Evolutionary conservation across 1,140 invertebrate genomes (phyloP), one percentile per base, ranked within the genome.

Genomic region (Acarapis woodi): DNA sequence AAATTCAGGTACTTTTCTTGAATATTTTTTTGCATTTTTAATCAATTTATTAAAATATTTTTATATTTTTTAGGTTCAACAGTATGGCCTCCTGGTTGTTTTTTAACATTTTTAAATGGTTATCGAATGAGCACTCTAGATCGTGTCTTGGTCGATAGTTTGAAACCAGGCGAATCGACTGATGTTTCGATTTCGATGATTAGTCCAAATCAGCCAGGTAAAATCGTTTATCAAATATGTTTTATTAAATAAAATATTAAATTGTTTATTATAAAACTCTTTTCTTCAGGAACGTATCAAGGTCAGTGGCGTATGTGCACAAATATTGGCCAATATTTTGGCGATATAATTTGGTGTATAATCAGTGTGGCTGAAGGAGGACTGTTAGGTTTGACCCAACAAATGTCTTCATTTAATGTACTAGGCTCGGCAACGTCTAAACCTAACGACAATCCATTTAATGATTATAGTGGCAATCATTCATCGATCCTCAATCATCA

Each of bases 241-340:
- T n/a, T n/a, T n/a, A n/a, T n/a, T n/a, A n/a, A n/a, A n/a, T n/a
- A n/a, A n/a, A n/a, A n/a, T n/a, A n/a, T n/a, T n/a, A n/a, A n/a
- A n/a, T n/a, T n/a, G n/a, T n/a, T n/a, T n/a, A n/a, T n/a, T n/a
- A n/a, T n/a, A n/a, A n/a, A n/a, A n/a, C n/a, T n/a, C n/a, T n/a
- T n/a, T n/a, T n/a, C n/a, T n/a, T n/a, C n/a, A n/a, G 62, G 66
- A 8, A 30, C 19, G n/a, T 76, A 73, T 50, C 66, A 73, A 46
- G 66, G 70, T 53, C 70, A 74, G 57, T 85, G 76, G 75, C 64
- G 75, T 42, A 65, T 82, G 62, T 66, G 63, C 48, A 76, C 73
- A 32, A 57, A 70, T 18, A 67, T 65, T 43, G 77, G 76, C 37
- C 62, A 67, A 40, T 74, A 68, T 52, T 82, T 82, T 64, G 78